Base-by-base conservation (phyloP, 2,113 vertebrate species). In the Hystrix cristata region DNA sequence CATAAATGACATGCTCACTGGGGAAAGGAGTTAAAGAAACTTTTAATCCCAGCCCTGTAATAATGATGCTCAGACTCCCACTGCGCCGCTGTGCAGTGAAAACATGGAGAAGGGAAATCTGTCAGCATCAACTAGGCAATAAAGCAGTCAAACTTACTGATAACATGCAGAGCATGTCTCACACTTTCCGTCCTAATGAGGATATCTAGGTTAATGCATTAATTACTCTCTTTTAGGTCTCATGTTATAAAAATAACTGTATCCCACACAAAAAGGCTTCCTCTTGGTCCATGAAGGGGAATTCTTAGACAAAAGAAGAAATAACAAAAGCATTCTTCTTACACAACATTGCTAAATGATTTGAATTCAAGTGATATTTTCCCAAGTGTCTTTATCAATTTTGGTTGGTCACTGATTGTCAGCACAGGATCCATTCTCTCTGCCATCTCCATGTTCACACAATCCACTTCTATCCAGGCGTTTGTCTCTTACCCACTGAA, bases 51-150 rank as follows among this genome's bases (percentile, higher is more conserved):
- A 89, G 60, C 23, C 87, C 64, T 67, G 27, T 38, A 23, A 38
- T 90, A 84, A 94, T 71, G 88, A 62, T 53, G 29, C n/a, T 69
- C 53, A 80, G 90, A 71, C 81, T 87, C 93, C 87, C 38, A 16
- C 94, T 83, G 96, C 90, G 94, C 60, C 92, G 82, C 29, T 19
- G 3, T 48, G 85, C 55, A 87, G 46, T 51, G 74, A 69, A 87
- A 80, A 80, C 69, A 29, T 91, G 46, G 55, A 79, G 81, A 84
- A 91, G 31, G 31, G 84, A 86, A 92, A 90, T 92, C 51, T 87
- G 67, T 96, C 84, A 81, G 88, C 46, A 69, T 90, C 91, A 94
- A 69, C 90, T 84, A 79, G 82, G 87, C 15, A 0, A 74, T 59
- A 74, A 76, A 95, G 74, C 67, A 92, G 89, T 51, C 91, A 83